Evolutionary conservation across 2,113 vertebrate genomes (phyloP).

Genomic region (Otus sunia): DNA sequence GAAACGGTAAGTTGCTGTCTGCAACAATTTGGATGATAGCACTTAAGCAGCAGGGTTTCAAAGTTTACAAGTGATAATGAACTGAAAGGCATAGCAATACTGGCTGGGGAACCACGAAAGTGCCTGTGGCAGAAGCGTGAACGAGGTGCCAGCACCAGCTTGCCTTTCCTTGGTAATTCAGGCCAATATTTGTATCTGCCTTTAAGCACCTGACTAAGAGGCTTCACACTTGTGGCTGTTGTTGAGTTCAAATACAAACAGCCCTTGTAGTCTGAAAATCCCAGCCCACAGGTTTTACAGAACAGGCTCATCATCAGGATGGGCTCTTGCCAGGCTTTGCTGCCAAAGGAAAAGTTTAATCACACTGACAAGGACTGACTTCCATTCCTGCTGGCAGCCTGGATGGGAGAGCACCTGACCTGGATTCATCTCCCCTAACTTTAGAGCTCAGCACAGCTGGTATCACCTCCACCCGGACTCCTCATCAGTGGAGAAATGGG

Average conservation of each 20-base stretch:
- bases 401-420: background rate
- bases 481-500: rapidly evolving
- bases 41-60: background rate
- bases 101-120: rapidly evolving
- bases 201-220: background rate
- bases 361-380: background rate
- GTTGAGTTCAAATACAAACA: rapidly evolving
- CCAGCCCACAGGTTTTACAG: background rate
- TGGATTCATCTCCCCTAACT: background rate
- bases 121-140: background rate
- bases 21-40: background rate
- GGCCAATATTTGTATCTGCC: background rate
- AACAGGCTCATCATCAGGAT: background rate
- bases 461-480: background rate
- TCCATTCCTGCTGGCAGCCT: background rate
- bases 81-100: background rate
- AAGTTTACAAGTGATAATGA: background rate
- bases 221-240: background rate
- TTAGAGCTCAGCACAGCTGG: background rate
- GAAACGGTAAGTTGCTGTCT: background rate
- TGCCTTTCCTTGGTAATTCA: background rate
- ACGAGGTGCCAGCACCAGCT: background rate
- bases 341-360: background rate
- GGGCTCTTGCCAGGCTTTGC: background rate
- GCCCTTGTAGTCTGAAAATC: background rate